Percentiles rank a stretch among this genome's conserved stretches.
These are phyloP conservation scores for Drosophila burlai DNA, from an alignment of 1,140 invertebrate genomes.

Conservation along the genomic window DNA sequence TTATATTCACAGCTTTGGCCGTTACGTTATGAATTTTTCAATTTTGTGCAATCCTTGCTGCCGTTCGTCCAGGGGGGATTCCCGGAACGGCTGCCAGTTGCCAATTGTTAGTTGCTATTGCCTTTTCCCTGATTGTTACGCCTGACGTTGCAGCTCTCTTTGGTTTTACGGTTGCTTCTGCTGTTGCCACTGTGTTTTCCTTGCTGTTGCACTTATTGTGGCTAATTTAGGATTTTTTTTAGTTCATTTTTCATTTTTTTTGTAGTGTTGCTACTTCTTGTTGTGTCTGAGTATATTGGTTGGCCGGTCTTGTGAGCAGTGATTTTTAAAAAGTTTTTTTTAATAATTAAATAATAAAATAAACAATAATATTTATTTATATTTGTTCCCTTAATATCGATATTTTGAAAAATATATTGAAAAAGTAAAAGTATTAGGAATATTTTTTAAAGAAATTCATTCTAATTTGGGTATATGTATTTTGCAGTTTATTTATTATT, in stretches of 20 bases:
- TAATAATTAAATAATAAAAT: not conserved
- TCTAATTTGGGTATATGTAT: no score
- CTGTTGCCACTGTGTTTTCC: constrained; percentile 10
- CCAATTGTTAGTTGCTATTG: constrained; percentile 2
- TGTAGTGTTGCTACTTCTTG: not conserved
- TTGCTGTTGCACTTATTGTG: constrained; percentile 7
- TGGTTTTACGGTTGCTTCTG: constrained; percentile 26
- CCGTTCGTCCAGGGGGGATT: constrained; percentile 4
- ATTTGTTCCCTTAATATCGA: no score
- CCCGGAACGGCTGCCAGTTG: constrained; percentile 9
- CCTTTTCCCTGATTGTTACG: constrained; percentile 18
- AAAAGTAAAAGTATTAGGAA: no score
- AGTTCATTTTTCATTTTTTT: not conserved
- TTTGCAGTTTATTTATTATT: no score
- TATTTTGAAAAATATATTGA: no score
- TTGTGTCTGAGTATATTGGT: not conserved
- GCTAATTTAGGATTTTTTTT: constrained; percentile 6
- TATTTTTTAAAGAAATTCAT: not conserved
- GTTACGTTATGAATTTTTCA: constrained; percentile 60
- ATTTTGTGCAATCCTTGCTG: constrained; percentile 48
- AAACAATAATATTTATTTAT: no score
- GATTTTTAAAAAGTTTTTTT: not conserved
- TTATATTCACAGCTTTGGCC: constrained; percentile 45
- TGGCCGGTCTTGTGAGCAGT: not conserved
- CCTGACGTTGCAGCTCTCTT: constrained; percentile 14